Conservation (phyloP, 2,113 vertebrate species). For the Trematocara unimaculatum region DNA sequence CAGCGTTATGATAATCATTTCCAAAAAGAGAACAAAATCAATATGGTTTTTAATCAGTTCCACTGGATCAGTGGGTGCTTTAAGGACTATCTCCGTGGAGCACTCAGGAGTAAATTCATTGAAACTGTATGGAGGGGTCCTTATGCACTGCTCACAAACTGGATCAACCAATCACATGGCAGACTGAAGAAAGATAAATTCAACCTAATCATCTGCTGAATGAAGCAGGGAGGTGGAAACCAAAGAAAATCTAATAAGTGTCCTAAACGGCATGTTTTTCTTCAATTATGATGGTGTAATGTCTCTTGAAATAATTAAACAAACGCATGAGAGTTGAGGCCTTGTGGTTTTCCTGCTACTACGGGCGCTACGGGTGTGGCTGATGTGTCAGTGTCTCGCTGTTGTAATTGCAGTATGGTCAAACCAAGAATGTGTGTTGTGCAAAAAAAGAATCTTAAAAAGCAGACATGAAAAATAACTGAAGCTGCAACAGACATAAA, state of each 20-base stretch:
- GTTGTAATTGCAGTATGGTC: constrained; percentile 23
- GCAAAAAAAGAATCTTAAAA: neutral
- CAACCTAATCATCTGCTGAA: constrained; percentile 5
- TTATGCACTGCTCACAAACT: constrained; percentile 26
- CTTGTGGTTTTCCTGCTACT: constrained; percentile 33
- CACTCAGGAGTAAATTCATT: constrained; percentile 6
- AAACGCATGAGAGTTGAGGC: neutral
- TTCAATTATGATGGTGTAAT: constrained; percentile 42
- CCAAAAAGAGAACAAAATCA: neutral
- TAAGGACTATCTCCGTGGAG: neutral
- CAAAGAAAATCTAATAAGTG: constrained; percentile 18
- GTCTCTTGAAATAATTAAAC: constrained; percentile 42
- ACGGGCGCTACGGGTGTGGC: constrained; percentile 1
- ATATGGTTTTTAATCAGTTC: neutral
- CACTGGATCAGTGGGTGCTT: neutral
- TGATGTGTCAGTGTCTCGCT: constrained; percentile 40
- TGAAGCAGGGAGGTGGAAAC: constrained; percentile 14
- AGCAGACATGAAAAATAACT: neutral
- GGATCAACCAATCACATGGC: constrained; percentile 50
- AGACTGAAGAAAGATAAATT: constrained; percentile 32
- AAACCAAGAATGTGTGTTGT: neutral
- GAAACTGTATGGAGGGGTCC: neutral
- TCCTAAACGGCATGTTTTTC: constrained; percentile 22
- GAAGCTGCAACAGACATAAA: neutral
- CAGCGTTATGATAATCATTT: constrained; percentile 39